phyloP scores from a whole-genome alignment of 2,797 vertebrate species.

The Peromyscus eremicus region DNA sequence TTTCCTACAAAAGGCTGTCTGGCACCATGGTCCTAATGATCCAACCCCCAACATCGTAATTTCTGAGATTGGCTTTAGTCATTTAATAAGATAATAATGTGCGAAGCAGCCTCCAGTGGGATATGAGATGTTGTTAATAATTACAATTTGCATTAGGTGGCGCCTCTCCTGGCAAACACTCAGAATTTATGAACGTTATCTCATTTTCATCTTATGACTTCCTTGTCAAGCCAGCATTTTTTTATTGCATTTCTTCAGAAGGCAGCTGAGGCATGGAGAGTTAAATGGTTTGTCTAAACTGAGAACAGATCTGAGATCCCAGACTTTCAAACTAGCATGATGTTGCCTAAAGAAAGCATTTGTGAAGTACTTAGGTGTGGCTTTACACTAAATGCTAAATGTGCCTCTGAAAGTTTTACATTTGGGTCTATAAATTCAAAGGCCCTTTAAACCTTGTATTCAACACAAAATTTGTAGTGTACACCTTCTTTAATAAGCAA shows the following conservation, averaged over 20 bases:
- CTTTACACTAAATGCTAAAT: neutral
- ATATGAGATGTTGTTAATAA: slow-evolving; percentile 67
- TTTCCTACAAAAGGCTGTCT: slow-evolving; percentile 56
- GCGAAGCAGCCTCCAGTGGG: slow-evolving; percentile 62
- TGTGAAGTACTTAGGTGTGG: neutral
- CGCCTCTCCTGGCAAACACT: slow-evolving; percentile 59
- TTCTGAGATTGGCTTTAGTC: slow-evolving; percentile 69
- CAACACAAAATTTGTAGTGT: neutral
- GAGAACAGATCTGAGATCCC: slow-evolving; percentile 50
- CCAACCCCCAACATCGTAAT: slow-evolving; percentile 59
- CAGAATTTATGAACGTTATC: slow-evolving; percentile 66
- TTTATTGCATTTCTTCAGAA: slow-evolving; percentile 46
- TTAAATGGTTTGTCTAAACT: slow-evolving; percentile 14
- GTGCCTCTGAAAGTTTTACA: slow-evolving; percentile 51
- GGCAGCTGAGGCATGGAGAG: slow-evolving; percentile 24
- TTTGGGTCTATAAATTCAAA: neutral
- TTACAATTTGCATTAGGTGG: slow-evolving; percentile 67
- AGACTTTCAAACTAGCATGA: slow-evolving; percentile 12
- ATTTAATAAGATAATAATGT: slow-evolving; percentile 76
- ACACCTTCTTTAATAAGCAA: slow-evolving; percentile 39
- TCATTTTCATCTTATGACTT: slow-evolving; percentile 68
- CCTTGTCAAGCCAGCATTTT: slow-evolving; percentile 59
- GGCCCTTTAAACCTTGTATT: slow-evolving; percentile 30
- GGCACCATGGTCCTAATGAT: slow-evolving; percentile 41
- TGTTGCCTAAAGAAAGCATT: slow-evolving; percentile 35